Base-by-base conservation (phyloP, 2,113 vertebrate genomes). In the Labrus mixtus region DNA sequence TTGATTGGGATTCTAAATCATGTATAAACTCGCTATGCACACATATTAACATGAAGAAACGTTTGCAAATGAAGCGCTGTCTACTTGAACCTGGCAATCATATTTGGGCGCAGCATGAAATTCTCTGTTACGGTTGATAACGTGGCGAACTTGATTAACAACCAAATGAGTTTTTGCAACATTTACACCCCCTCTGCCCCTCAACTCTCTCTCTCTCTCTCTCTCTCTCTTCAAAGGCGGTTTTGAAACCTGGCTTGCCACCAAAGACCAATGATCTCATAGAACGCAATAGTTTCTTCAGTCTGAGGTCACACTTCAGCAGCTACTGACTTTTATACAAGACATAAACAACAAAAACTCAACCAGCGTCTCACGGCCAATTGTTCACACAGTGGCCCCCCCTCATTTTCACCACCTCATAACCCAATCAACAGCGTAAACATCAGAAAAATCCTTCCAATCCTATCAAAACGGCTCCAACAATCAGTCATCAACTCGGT, bases 251-350 rank as follows among this genome's bases (percentile, higher is more conserved):
- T 20, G 51, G 39, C 67, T 50, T 71, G 71, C 55, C 75, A 54
- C 37, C 75, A 53, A 29, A 54, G 19, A 78, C 46, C 64, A 59
- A 8, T 43, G 25, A 69, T 68, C 63, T 82, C 57, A 68, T 73
- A 33, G 20, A 50, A 43, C 71, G 75, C 53, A 69, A 25, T 33
- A 2, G 43, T 57, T 68, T 64, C 45, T 63, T 48, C 58, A 55
- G 37, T 45, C 6, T 19, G 37, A 66, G 55, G 54, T 64, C 68
- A 73, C 73, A 68, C 56, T 43, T 43, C 62, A 72, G 10, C 62
- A 60, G 50, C 20, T 79, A 68, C 50, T 11, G 29, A 17, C 48
- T 15, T 54, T 45, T 19, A 5, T 11, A 22, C 20, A 53, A 59
- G 20, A 64, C 36, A 65, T 25, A 23, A 53, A 55, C 29, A 61